A percentile compares a stretch with the other conserved stretches of the same genome.
phyloP scores from a whole-genome alignment of 2,797 vertebrate species.

The Enteromius anoplus region DNA sequence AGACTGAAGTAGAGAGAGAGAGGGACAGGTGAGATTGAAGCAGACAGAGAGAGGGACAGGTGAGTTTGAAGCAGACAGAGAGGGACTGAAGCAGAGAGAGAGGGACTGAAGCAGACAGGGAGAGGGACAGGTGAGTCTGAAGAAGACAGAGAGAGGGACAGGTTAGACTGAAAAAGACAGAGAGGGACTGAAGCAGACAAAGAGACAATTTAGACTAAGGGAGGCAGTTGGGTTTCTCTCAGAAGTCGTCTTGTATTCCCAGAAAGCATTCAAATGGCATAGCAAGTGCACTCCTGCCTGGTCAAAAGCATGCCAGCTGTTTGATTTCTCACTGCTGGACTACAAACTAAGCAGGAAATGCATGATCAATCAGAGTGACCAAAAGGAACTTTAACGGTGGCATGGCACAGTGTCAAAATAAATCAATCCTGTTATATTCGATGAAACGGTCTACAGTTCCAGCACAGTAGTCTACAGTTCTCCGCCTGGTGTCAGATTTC shows the following conservation, averaged over 20 bases:
- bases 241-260: constrained; percentile 1
- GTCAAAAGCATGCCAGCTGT: neutral
- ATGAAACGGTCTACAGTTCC: neutral
- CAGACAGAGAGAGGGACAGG: neutral
- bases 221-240: neutral
- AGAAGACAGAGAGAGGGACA: neutral
- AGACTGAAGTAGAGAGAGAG: neutral
- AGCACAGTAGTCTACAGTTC: neutral
- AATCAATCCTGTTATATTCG: neutral
- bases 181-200: neutral
- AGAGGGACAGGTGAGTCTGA: neutral
- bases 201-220: neutral
- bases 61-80: neutral
- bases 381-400: neutral
- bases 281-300: constrained; percentile 17
- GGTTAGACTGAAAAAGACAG: neutral
- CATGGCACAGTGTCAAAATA: neutral
- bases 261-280: constrained; percentile 3
- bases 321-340: constrained; percentile 2
- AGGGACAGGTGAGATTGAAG: neutral
- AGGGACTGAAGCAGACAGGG: neutral
- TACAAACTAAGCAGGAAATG: constrained; percentile 6
- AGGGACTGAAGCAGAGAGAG: neutral
- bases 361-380: neutral
- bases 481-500: neutral